phyloP scores from a whole-genome alignment of 2,113 vertebrate species.

The Emydura subglobosa region DNA sequence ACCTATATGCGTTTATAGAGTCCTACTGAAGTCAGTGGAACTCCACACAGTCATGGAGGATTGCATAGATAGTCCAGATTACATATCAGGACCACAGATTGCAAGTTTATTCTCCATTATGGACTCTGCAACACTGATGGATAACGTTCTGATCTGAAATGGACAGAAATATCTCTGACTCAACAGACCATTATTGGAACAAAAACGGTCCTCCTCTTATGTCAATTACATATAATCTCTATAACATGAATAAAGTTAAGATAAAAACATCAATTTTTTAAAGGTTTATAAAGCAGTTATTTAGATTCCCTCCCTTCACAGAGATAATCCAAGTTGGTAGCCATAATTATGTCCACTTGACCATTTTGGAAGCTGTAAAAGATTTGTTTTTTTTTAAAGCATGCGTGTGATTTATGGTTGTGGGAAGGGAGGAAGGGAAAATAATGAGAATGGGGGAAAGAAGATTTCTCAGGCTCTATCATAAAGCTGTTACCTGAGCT shows the following conservation, averaged over 20 bases:
- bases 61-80: fast-evolving
- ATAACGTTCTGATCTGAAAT: not conserved
- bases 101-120: not conserved
- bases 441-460: not conserved
- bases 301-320: not conserved
- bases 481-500: not conserved
- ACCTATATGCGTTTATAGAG: not conserved
- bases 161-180: constrained; percentile 39
- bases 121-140: not conserved
- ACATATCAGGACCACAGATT: fast-evolving
- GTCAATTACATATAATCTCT: not conserved
- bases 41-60: fast-evolving
- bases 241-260: not conserved
- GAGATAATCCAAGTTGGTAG: not conserved
- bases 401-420: fast-evolving
- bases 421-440: not conserved
- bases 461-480: not conserved
- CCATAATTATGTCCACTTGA: not conserved
- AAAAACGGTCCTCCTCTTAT: constrained; percentile 47
- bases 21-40: fast-evolving
- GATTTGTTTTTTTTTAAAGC: not conserved
- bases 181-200: constrained; percentile 16
- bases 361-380: not conserved
- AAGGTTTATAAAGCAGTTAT: not conserved
- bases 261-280: not conserved